Percentiles rank a stretch among this genome's conserved stretches.
These are phyloP conservation scores for Diaprepes abbreviatus DNA, from an alignment of 2,888 invertebrate species.

Conservation along the genomic window DNA sequence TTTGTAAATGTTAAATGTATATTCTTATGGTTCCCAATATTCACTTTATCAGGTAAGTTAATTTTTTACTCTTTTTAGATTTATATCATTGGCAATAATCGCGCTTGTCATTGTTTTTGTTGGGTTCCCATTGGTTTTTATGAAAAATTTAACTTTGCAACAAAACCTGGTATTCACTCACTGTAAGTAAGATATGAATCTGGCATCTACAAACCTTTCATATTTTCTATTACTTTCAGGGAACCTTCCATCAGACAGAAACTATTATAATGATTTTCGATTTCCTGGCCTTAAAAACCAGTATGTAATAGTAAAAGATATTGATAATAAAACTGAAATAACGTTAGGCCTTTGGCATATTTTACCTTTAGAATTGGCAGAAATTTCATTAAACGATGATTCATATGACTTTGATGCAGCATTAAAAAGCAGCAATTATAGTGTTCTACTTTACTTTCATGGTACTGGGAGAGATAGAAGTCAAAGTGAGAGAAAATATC, in stretches of 20 bases:
- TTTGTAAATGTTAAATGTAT: too few relatives aligned
- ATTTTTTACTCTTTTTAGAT: too few relatives aligned
- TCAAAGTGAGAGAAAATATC: conserved; percentile 76
- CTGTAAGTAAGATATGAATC: conserved; percentile 76
- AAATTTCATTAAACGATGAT: conserved; percentile 66
- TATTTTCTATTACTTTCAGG: conserved; percentile 8
- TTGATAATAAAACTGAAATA: conserved; percentile 55
- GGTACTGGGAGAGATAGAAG: conserved; percentile 64
- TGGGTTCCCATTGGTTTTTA: conserved; percentile 79
- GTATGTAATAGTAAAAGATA: conserved; percentile 70
- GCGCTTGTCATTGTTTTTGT: conserved; percentile 76
- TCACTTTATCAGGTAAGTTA: not conserved
- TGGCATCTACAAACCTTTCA: not conserved
- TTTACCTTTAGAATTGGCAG: conserved; percentile 76
- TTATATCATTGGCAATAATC: too few relatives aligned
- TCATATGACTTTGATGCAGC: conserved; percentile 70
- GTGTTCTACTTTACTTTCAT: conserved; percentile 64
- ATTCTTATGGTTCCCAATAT: too few relatives aligned
- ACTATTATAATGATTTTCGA: conserved; percentile 65
- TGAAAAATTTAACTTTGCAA: conserved; percentile 78
- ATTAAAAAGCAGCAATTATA: conserved; percentile 67
- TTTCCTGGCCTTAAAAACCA: conserved; percentile 77
- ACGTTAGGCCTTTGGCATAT: conserved; percentile 82
- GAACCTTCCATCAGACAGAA: conserved; percentile 50
- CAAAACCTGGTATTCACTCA: conserved; percentile 79